Evolutionary conservation across 2,888 invertebrate species (phyloP), one percentile per base, ranked within the genome.

Genomic region (Hemicrepidius hirtus): DNA sequence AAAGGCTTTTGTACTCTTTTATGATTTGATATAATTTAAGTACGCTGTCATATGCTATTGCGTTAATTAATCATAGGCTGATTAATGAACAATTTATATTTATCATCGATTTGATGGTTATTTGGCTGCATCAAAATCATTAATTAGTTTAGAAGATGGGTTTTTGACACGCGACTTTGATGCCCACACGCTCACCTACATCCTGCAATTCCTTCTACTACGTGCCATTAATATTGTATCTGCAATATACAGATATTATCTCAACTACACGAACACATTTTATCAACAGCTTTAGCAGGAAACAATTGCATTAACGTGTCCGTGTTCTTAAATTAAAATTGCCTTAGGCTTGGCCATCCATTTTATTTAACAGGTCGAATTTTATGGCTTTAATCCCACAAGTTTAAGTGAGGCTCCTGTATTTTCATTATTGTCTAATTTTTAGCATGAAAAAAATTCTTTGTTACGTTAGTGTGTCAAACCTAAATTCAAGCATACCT

Each of bases 291-390:
- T 65, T 40, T 53, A 65, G 18, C 41, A 55, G 55, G 65, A 55
- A 65, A 65, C 53, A 41, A 53, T 53, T 65, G 65, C 40, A 65
- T 65, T 65, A 65, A 65, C 53, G 13, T 53, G 65, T 65, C 65
- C 55, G 65, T 65, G 46, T 65, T 53, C 20, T 41, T 65, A 65
- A 65, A 50, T 53, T 49, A 41, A 55, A 55, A 24, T 6, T 12
- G 64, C 64, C 50, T 13, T 5, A 12, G 64, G 64, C 53, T 24
- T 21, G 28, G 5, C 13, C 24, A 44, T 46, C 21, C 32, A n/a
- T 49, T 64, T n/a, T 28, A 32, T 28, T 32, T 32, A 32, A 9
- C 1, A 32, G 4, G 7, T 32, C 3, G 9, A 7, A 32, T 32
- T 32, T 32, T 32, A 32, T 32, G 32, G 32, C 9, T 32, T 32